Base-by-base conservation (phyloP, 2,888 invertebrate genomes). In the Ochlodes sylvanus region DNA sequence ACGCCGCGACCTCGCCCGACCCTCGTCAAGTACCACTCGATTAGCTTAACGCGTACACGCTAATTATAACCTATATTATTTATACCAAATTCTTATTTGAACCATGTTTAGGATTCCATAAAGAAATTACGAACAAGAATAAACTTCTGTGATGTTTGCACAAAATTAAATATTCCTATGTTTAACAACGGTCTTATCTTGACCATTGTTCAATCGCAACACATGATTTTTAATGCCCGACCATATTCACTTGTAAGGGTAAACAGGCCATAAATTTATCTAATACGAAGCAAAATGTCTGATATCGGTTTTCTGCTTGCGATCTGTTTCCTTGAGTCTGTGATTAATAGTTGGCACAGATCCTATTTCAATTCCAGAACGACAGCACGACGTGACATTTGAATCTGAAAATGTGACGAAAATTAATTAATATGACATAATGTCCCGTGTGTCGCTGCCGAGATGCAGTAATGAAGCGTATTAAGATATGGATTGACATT, bases 11-110 rank as follows among this genome's bases (percentile, higher is more conserved):
- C 89, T 81, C 83, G 73, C 72, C 79, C 84, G 90, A 93, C 92
- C 92, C 92, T 90, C 87, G 88, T 92, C 92, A 92, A 89, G 85
- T 73, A 78, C 73, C 84, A 86, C 85, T 89, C 90, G 90, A 92
- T 93, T 92, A 91, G 89, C 86, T 82, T 82, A 87, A 88, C 87
- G 80, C 82, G 81, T 82, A 79, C 83, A 84, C 44, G 61, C 67
- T 67, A 67, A 67, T 67, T 67, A 67, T 61, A 47, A 44, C 44
- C 44, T 47, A 50, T 32, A 61, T 54, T 55, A 52, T 60, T 50
- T 66, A 19, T 55, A 60, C 34, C 19, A 44, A 19, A 42, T 55
- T 42, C 7, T 19, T n/a, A 60, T 42, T 66, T 47, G 14, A 14
- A 42, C 12, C 12, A 47, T 9, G 44, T 3, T 38, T 2, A 9